Base-by-base conservation (phyloP, 2,797 vertebrate genomes). In the Pitangus sulphuratus region DNA sequence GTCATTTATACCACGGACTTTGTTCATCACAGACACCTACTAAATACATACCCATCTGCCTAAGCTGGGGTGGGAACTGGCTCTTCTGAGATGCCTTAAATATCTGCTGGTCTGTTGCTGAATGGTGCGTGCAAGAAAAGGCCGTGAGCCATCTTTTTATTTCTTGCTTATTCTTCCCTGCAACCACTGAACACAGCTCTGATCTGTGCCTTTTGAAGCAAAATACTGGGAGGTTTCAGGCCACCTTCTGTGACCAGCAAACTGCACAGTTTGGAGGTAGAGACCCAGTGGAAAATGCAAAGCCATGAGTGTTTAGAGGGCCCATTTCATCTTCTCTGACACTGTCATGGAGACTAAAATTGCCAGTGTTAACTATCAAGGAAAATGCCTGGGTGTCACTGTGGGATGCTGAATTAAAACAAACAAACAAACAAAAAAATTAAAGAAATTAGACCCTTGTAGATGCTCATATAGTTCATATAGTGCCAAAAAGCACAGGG, bases 201-300 rank as follows among this genome's bases (percentile, higher is more conserved):
- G 60, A 62, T 77, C 84, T 64, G 40, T 57, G 53, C 42, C 69
- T 92, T 89, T 69, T 87, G 81, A 95, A 93, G 78, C 64, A 93
- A 89, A 93, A 68, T 86, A 35, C 51, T 25, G 35, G 64, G 81
- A 90, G 70, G 51, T 90, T 88, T 84, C 62, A 92, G 80, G 70
- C 45, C 88, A 69, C 57, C n/a, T 94, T 76, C 88, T 84, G 84
- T 82, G 92, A 89, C 74, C 30, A 0, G 37, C 42, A 78, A 91
- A 84, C 72, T 62, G 65, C 83, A 37, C n/a, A 69, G 85, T 62
- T 78, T 61, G 81, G 79, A 54, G 81, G 57, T 0, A 90, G 75
- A 69, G n/a, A 15, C 68, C 64, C 48, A 44, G 37, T 8, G 40
- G 44, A 87, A 94, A 94, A 79, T 61, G 54, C 88, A 88, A 87